Evolutionary conservation across 35 echinoderm and acorn worm species (phyloP), one percentile per base, ranked within the genome.

Genomic region (Ophiothrix spiculata): DNA sequence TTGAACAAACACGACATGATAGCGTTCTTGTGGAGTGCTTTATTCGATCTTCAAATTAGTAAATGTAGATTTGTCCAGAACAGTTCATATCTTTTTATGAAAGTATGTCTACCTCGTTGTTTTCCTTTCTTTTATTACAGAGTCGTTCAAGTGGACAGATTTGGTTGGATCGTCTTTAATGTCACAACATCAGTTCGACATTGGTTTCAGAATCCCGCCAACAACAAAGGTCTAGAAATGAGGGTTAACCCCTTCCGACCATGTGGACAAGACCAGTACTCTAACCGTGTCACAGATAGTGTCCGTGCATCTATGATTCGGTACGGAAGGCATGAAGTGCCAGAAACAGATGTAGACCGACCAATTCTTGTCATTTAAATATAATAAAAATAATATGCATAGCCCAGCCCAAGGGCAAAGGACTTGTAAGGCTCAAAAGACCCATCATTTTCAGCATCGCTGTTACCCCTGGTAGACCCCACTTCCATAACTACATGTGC

Each of bases 111-210:
- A n/a, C n/a, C n/a, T n/a, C n/a, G n/a, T n/a, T n/a, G n/a, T 86
- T 41, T 86, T 73, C 45, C 1, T 21, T 6, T 38, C 41, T 87
- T 46, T 63, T 81, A 34, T 25, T 64, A 88, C 75, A 95, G 96
- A 77, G 21, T 94, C 78, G 31, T 99, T 54, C 25, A 86, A 36
- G 60, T 94, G 11, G 83, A 94, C 60, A 31, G 56, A 15, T 87
- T 79, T 32, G 96, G 96, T 12, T 99, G 92, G 92, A 99, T 89
- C 34, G 73, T 91, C 75, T 99, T 99, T 64, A 92, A 99, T 76
- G 87, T 94, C 39, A 99, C 96, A 36, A 60, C 56, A 4, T 81
- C 92, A 34, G 63, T 99, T 23, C 56, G 83, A 17, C 79, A 78
- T 34, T 99, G 96, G 96, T 38, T 90, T 10, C 64, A 39, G 38